Base-by-base conservation (phyloP, 2,113 vertebrate species). In the Hemibagrus wyckioides region DNA sequence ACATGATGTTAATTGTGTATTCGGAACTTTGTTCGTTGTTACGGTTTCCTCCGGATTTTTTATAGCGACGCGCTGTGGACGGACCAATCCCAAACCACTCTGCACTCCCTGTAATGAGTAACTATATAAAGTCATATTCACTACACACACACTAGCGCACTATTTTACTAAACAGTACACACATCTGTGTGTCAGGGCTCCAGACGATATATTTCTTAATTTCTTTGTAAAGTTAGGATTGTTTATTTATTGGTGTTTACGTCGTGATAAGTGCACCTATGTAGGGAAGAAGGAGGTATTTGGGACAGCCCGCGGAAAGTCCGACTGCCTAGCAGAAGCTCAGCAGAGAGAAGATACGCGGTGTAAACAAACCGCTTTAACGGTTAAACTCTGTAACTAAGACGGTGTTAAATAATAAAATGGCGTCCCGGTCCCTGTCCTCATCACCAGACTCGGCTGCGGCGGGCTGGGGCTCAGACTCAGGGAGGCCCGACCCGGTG, bases 401-500 rank as follows among this genome's bases (percentile, higher is more conserved):
- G 25, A 33, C 59, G 11, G 44, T 7, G 86, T 90, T 88, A 91
- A 88, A 81, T 54, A 84, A n/a, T 89, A 89, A 81, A 90, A 96
- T 96, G 95, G 95, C 95, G 89, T 96, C 95, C 86, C 94, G 94
- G 85, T 96, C 95, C 39, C 93, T 94, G 57, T 95, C 95, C 85
- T 96, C 95, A 83, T 96, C 95, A 67, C 95, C 95, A 81, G 95
- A 95, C 92, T 95, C 95, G 50, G 94, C 94, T n/a, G n/a, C n/a
- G 85, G 95, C 94, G 30, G 95, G 94, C 73, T 96, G 94, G n/a
- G 94, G 95, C 90, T 95, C 95, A 23, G 95, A 95, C 82, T 94
- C 95, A 52, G 94, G 94, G 52, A 94, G 95, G 89, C 95, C 95
- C 25, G 95, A 95, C 83, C 95, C 95, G 2, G 95, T 94, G 39